A percentile compares a stretch with the other conserved stretches of the same genome.
Evolutionary conservation across 2,888 invertebrate genomes (phyloP).

Genomic region (Hetaerina titia): DNA sequence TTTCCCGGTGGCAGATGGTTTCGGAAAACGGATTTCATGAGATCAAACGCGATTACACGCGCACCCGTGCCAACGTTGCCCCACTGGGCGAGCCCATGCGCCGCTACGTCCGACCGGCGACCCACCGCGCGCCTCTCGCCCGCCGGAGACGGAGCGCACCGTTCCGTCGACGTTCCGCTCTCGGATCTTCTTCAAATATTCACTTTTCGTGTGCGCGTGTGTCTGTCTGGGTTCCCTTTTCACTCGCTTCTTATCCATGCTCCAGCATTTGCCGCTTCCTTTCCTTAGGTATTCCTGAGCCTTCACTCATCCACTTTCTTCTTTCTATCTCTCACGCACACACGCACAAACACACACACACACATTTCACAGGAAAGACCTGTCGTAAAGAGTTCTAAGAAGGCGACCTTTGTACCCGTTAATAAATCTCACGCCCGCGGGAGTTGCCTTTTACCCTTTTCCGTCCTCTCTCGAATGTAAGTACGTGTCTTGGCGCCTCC

Average conservation of each 20-base stretch:
- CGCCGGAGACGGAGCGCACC: background rate
- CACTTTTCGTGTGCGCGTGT: slow-evolving; percentile 6
- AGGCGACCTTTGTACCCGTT: background rate
- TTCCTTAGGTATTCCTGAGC: too few relatives aligned
- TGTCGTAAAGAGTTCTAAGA: background rate
- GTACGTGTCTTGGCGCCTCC: background rate
- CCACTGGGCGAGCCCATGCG: too few relatives aligned
- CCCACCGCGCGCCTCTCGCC: background rate
- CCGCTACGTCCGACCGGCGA: too few relatives aligned
- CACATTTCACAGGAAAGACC: background rate
- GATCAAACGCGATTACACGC: too few relatives aligned
- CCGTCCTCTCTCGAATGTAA: background rate
- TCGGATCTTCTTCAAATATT: slow-evolving; percentile 28
- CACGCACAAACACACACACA: background rate
- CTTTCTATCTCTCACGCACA: background rate
- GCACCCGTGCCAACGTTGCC: too few relatives aligned
- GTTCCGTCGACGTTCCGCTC: background rate
- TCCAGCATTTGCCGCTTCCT: background rate
- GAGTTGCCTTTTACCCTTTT: background rate
- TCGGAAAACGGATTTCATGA: too few relatives aligned
- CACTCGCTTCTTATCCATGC: background rate
- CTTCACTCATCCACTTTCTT: background rate
- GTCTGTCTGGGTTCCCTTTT: background rate
- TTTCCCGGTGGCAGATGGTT: too few relatives aligned
- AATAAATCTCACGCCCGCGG: background rate